A percentile compares a stretch with the other conserved stretches of the same genome.
Evolutionary conservation across 2,888 invertebrate species (phyloP).

Genomic region (Epinotia demarniana): DNA sequence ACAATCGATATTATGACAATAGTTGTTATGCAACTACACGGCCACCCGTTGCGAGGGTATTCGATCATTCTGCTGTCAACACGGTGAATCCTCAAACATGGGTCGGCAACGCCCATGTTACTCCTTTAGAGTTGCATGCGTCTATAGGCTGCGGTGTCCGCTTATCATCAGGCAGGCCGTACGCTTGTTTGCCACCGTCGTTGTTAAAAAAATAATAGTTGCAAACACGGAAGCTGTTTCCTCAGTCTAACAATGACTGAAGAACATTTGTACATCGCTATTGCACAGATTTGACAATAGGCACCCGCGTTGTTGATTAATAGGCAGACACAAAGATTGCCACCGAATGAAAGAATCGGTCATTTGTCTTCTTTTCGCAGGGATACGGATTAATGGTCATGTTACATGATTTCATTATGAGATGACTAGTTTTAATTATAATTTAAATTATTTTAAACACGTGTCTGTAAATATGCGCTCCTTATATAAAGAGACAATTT

Average conservation of each 20-base stretch:
- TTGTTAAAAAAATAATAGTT: no score
- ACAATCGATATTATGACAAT: no score
- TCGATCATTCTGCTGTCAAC: no score
- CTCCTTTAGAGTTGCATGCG: no score
- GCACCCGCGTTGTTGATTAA: slow-evolving; percentile 38
- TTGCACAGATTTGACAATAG: slow-evolving; percentile 33
- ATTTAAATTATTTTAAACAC: background rate
- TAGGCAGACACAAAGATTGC: slow-evolving; percentile 36
- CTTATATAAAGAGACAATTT: no score
- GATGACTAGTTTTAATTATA: slow-evolving; percentile 10
- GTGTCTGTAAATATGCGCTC: background rate
- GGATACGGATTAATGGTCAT: slow-evolving; percentile 16
- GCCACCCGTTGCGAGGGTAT: no score
- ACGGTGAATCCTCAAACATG: no score
- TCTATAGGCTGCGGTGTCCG: no score
- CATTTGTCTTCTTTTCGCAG: slow-evolving; percentile 37
- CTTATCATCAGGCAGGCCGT: no score
- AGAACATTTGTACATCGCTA: slow-evolving; percentile 30
- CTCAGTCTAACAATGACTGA: slow-evolving; percentile 34
- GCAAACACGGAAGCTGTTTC: slow-evolving; percentile 22
- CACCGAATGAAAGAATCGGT: slow-evolving; percentile 34
- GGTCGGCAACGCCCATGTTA: no score
- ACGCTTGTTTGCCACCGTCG: no score
- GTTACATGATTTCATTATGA: slow-evolving; percentile 20
- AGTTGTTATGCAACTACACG: no score